Evolutionary conservation across 1,140 invertebrate genomes (phyloP).

Genomic region (Episyrphus balteatus): DNA sequence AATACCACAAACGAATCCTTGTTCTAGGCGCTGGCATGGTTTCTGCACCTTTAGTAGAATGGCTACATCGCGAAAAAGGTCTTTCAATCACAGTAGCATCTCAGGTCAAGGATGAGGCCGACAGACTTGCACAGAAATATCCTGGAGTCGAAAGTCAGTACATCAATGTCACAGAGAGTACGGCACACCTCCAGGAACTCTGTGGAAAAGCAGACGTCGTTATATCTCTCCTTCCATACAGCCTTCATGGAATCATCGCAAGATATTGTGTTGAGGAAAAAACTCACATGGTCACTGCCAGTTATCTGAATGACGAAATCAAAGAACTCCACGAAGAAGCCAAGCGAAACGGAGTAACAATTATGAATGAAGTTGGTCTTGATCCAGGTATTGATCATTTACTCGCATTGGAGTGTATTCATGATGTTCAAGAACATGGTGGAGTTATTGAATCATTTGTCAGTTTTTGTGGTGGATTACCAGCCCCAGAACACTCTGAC

Average conservation of each 20-base stretch:
- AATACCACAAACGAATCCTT: conserved; percentile 54
- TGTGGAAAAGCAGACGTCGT: conserved; percentile 65
- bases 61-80: conserved; percentile 72
- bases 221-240: conserved; percentile 88
- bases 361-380: conserved; percentile 89
- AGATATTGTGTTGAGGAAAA: conserved; percentile 74
- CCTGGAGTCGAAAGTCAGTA: conserved; percentile 70
- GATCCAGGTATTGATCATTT: conserved; percentile 98
- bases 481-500: conserved; percentile 88
- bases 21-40: conserved; percentile 94
- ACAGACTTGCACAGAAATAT: conserved; percentile 64
- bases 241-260: conserved; percentile 75
- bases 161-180: conserved; percentile 64
- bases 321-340: conserved; percentile 67
- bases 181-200: conserved; percentile 58
- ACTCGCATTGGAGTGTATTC: conserved; percentile 93
- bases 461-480: conserved; percentile 93
- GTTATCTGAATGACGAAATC: conserved; percentile 81
- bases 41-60: conserved; percentile 85
- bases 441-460: conserved; percentile 85
- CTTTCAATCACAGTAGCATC: conserved; percentile 76
- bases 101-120: conserved; percentile 78
- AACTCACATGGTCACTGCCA: conserved; percentile 92
- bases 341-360: conserved; percentile 71
- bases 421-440: conserved; percentile 68